Conservation (phyloP, 2,113 vertebrate species). For the Ariopsis seemanni region DNA sequence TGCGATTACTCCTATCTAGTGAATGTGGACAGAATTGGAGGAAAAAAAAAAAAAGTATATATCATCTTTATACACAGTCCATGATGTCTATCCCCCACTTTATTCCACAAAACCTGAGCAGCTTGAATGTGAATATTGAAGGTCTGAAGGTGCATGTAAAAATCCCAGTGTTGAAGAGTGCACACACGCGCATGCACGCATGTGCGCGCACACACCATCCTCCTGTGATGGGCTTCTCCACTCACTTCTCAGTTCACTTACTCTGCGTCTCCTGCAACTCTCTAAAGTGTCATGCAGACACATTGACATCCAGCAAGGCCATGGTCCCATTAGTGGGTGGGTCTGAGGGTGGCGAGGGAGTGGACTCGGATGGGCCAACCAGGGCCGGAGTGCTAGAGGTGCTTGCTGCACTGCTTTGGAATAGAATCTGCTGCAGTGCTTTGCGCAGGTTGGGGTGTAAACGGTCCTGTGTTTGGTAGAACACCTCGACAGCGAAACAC, state of each 20-base stretch:
- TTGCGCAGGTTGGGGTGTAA: conserved; percentile 91
- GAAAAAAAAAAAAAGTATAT: background rate
- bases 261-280: background rate
- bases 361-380: conserved; percentile 62
- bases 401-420: conserved; percentile 66
- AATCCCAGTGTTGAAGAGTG: conserved; percentile 48
- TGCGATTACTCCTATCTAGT: too few species aligned
- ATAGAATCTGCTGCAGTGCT: conserved; percentile 90
- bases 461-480: conserved; percentile 90
- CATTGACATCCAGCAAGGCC: conserved; percentile 89
- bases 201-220: background rate
- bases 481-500: conserved; percentile 89
- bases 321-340: conserved; percentile 72
- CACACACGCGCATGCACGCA: background rate
- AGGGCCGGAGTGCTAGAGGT: conserved; percentile 31
- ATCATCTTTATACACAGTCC: conserved; percentile 26
- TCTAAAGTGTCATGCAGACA: conserved; percentile 78
- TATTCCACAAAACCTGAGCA: conserved; percentile 52
- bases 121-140: conserved; percentile 47
- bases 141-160: conserved; percentile 39
- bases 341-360: conserved; percentile 69
- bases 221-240: conserved; percentile 8
- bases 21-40: too few species aligned
- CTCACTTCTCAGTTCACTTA: conserved; percentile 26
- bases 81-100: conserved; percentile 7